phyloP scores from a whole-genome alignment of 2,113 vertebrate genomes.

The Sphaerodactylus townsendi region DNA sequence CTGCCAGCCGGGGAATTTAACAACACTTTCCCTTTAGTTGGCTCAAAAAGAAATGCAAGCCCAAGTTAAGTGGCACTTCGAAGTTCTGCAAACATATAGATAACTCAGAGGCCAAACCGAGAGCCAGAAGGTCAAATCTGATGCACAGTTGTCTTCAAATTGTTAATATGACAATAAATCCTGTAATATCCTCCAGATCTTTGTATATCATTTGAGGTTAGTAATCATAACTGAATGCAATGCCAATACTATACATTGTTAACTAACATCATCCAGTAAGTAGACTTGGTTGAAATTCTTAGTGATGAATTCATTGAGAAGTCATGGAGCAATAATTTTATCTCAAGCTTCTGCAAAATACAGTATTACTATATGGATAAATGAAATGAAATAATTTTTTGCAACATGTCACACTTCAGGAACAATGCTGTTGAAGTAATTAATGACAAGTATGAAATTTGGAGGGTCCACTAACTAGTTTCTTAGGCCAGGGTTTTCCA shows the following conservation, averaged over 20 bases:
- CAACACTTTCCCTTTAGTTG: constrained; percentile 73
- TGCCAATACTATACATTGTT: background rate
- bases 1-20: constrained; percentile 72
- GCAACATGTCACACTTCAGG: background rate
- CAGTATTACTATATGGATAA: background rate
- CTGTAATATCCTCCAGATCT: background rate
- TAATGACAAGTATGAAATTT: background rate
- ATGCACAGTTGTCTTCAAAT: background rate
- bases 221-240: background rate
- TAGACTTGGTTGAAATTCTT: background rate
- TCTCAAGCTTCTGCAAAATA: background rate
- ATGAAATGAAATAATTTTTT: too few species aligned
- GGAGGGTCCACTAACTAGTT: background rate
- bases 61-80: constrained; percentile 72
- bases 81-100: constrained; percentile 62
- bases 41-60: constrained; percentile 61
- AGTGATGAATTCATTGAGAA: background rate
- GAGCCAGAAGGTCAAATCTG: constrained; percentile 30
- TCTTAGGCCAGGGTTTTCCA: too few species aligned
- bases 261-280: background rate
- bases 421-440: background rate
- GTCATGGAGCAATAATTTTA: background rate
- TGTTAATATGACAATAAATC: background rate
- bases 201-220: background rate
- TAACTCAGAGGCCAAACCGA: background rate